Evolutionary conservation across 2,797 vertebrate species (phyloP), one percentile per base, ranked within the genome.

Genomic region (Balearica regulorum): DNA sequence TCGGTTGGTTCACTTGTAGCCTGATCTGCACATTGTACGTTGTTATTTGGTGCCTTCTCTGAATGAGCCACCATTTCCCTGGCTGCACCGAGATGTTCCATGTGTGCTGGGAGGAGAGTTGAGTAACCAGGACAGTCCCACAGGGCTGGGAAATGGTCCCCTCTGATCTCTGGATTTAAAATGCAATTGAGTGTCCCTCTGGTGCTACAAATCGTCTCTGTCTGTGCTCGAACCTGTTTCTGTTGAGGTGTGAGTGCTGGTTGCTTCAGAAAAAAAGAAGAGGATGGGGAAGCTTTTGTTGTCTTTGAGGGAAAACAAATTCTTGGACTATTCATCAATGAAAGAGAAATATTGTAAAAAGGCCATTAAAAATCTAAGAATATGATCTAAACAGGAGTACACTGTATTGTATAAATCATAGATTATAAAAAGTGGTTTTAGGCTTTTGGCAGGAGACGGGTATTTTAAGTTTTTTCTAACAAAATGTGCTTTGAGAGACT

Each of bases 111-210:
- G 35, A 43, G 58, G 57, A 13, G 46, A 1, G 43, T 6, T 29
- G 76, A 28, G 19, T 4, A 16, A 16, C 28, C 2, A 4, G 61
- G 31, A 17, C 13, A 19, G 46, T 13, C 25, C 22, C 26, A 44
- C 51, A 19, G 44, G 16, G 41, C 25, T 48, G 60, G 20, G 6
- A 31, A 31, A 18, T 4, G 22, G 21, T 35, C 17, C 37, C 3
- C 6, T 18, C 26, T 6, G 61, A 16, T 16, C 37, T 58, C 54
- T 19, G 37, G 35, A 26, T 14, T 69, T 68, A 18, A 55, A 70
- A 37, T n/a, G 57, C 28, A 3, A 0, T 3, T 1, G 43, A 17
- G 24, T 4, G 29, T 24, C 51, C 16, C 1, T 3, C 16, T 14
- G 31, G 37, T 37, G 82, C 73, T 78, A 20, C 6, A 9, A 20